Evolutionary conservation across 2,113 vertebrate species (phyloP).

Genomic region (Lepus timidus): DNA sequence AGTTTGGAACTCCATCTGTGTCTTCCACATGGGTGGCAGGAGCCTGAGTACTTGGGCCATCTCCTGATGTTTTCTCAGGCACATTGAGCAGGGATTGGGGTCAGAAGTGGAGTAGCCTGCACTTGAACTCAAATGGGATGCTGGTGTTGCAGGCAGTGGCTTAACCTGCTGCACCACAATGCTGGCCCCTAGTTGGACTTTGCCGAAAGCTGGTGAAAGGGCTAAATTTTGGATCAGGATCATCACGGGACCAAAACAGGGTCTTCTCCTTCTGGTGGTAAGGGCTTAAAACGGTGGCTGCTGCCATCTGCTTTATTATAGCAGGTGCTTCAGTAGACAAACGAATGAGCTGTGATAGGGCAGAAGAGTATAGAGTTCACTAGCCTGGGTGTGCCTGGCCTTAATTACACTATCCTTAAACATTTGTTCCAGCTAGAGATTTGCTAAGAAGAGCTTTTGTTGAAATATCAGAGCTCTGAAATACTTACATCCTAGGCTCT

Average conservation of each 20-base stretch:
- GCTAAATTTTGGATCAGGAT: background rate
- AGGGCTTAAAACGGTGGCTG: background rate
- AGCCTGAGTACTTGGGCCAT: no score
- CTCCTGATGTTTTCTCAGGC: no score
- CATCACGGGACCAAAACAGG: background rate
- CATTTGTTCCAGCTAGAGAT: background rate
- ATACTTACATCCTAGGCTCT: background rate
- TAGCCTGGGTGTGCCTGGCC: background rate
- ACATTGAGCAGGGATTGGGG: no score
- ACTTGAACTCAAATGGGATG: no score
- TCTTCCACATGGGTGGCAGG: no score
- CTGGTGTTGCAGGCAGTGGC: no score
- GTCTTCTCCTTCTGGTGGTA: background rate
- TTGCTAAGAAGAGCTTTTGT: constrained; percentile 1
- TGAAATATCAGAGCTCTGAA: constrained; percentile 41
- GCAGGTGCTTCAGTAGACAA: background rate
- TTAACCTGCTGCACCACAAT: no score
- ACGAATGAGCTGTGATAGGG: background rate
- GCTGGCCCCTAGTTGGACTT: background rate
- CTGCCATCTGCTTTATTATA: fast-evolving
- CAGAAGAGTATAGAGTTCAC: background rate
- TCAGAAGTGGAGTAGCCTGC: no score
- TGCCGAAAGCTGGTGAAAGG: background rate
- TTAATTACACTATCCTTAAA: constrained; percentile 43
- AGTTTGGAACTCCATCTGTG: no score